phyloP scores from a whole-genome alignment of 2,113 vertebrate species.

The Euleptes europaea region DNA sequence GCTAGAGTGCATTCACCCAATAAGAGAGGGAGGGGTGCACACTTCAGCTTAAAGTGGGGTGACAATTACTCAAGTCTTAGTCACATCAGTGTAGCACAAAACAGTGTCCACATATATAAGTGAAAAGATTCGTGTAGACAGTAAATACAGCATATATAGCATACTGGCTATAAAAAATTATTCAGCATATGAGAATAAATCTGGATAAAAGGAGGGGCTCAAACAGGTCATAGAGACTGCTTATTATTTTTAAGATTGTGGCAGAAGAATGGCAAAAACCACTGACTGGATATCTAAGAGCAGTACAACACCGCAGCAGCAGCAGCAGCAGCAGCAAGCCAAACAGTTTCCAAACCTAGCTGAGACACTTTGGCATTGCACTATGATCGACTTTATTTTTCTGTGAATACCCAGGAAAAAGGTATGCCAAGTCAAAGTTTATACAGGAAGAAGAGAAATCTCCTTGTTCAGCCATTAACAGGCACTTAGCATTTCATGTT shows the following conservation, averaged over 20 bases:
- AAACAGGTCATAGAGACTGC: background rate
- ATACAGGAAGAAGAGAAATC: conserved; percentile 2
- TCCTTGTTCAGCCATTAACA: background rate
- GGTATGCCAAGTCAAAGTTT: background rate
- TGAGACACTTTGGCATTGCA: background rate
- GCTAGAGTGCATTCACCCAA: too few species aligned
- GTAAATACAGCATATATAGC: background rate
- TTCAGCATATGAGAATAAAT: background rate
- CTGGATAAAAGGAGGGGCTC: conserved; percentile 3
- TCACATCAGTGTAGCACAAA: background rate
- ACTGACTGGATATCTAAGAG: conserved; percentile 10
- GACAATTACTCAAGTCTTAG: background rate
- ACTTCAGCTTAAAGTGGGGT: too few species aligned
- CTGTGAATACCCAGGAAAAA: background rate
- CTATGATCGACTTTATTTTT: background rate
- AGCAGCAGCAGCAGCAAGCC: conserved; percentile 15
- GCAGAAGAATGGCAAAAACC: conserved; percentile 5
- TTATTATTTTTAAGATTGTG: conserved; percentile 6
- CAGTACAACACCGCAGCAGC: background rate
- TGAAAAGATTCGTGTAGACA: background rate
- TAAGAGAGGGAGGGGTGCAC: too few species aligned
- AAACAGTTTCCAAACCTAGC: conserved; percentile 25
- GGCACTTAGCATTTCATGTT: background rate
- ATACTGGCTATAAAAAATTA: background rate
- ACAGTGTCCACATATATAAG: background rate